phyloP scores from a whole-genome alignment of 92 coral and sea anemone genomes.

The Hydrozoanthus gracilis region DNA sequence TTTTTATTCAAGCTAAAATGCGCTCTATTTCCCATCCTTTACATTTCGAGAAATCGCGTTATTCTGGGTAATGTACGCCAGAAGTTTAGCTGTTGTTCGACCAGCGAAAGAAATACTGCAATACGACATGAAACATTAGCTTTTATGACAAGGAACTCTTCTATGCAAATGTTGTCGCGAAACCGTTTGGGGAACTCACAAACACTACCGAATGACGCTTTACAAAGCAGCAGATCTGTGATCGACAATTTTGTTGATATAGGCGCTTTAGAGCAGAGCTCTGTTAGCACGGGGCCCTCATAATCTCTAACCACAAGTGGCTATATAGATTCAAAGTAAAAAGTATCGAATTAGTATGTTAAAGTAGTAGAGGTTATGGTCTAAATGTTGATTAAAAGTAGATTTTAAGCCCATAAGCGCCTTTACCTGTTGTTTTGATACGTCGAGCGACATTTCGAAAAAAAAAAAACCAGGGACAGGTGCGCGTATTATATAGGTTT shows the following conservation, averaged over 20 bases:
- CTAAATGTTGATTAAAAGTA: no score
- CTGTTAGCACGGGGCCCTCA: background rate
- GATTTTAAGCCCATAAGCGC: no score
- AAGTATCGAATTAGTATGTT: no score
- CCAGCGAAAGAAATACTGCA: background rate
- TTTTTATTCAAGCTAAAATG: slow-evolving; percentile 71
- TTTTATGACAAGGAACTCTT: slow-evolving; percentile 14
- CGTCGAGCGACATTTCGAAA: no score
- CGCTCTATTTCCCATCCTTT: slow-evolving; percentile 68
- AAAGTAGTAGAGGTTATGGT: no score
- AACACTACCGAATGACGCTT: background rate
- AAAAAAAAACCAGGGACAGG: no score
- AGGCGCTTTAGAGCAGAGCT: slow-evolving; percentile 17
- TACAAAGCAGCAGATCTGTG: background rate
- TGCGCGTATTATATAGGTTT: no score
- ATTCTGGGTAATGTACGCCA: slow-evolving; percentile 50
- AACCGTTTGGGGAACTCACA: slow-evolving; percentile 2
- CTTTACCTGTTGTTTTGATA: no score
- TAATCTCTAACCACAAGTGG: no score
- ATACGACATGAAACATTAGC: slow-evolving; percentile 6
- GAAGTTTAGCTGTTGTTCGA: slow-evolving; percentile 55
- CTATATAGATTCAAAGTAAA: no score
- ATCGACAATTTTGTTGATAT: slow-evolving; percentile 29
- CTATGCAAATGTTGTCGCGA: slow-evolving; percentile 40
- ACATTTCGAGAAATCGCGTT: slow-evolving; percentile 73